phyloP scores from a whole-genome alignment of 2,888 invertebrate species.

The Lepidochitona cinerea region DNA sequence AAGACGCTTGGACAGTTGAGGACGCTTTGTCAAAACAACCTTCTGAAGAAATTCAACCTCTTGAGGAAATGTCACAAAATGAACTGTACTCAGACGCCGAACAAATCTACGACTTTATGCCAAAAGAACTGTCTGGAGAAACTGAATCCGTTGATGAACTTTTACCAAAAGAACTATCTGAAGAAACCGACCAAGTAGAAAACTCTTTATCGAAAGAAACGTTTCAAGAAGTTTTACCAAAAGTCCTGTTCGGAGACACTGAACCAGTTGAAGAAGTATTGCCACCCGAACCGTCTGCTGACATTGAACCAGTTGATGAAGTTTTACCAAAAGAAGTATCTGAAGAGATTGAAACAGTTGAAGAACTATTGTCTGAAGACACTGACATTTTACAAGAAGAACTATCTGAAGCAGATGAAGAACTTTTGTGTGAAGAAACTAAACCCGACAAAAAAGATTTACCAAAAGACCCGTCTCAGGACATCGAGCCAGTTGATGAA shows the following conservation, averaged over 20 bases:
- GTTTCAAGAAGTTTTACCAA: not conserved
- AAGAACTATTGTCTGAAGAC: not conserved
- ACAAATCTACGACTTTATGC: too few relatives aligned
- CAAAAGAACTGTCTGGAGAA: too few relatives aligned
- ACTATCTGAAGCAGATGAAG: not conserved
- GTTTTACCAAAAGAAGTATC: not conserved
- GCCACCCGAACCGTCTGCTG: too few relatives aligned
- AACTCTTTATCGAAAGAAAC: not conserved
- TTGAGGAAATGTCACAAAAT: too few relatives aligned
- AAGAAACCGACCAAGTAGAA: not conserved
- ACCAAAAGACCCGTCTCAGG: not conserved
- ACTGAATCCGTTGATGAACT: too few relatives aligned
- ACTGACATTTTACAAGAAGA: not conserved
- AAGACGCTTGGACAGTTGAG: too few relatives aligned
- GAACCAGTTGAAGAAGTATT: not conserved
- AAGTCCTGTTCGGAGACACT: not conserved
- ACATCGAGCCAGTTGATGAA: not conserved
- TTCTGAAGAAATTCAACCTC: too few relatives aligned
- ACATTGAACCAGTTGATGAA: not conserved
- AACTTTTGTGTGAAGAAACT: not conserved
- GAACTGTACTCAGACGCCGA: too few relatives aligned
- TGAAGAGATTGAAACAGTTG: not conserved
- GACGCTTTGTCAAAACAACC: too few relatives aligned
- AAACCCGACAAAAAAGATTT: not conserved
- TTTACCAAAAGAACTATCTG: not conserved